A percentile compares a stretch with the other conserved stretches of the same genome.
These are phyloP conservation scores for Apocheima hispidaria DNA, from an alignment of 2,888 invertebrate genomes.

Conservation along the genomic window DNA sequence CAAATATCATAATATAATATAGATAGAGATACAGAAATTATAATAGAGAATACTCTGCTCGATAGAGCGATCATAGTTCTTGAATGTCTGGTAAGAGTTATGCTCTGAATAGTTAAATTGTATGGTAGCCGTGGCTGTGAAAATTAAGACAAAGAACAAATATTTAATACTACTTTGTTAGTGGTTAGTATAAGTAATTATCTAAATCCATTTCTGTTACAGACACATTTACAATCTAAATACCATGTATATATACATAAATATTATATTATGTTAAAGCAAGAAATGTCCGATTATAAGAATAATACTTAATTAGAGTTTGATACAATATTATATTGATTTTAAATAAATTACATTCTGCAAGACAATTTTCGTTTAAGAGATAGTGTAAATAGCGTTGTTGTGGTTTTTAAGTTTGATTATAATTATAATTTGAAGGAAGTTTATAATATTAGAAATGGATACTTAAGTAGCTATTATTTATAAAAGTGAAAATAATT, in stretches of 20 bases:
- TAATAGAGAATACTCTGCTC: slow-evolving; percentile 18
- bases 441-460: not conserved
- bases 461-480: too few species aligned
- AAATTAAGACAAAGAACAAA: slow-evolving; percentile 38
- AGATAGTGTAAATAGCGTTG: not conserved
- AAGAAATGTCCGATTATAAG: too few species aligned
- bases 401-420: not conserved
- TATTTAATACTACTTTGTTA: slow-evolving; percentile 4
- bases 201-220: not conserved
- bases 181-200: not conserved
- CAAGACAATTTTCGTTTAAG: not conserved
- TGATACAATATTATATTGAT: not conserved
- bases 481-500: not conserved
- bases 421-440: not conserved
- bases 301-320: not conserved
- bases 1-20: slow-evolving; percentile 49
- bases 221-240: not conserved
- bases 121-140: slow-evolving; percentile 40
- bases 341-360: not conserved
- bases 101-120: not conserved
- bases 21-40: not conserved
- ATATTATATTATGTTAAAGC: too few species aligned
- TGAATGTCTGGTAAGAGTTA: not conserved
- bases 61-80: slow-evolving; percentile 11
- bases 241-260: not conserved